phyloP scores from a whole-genome alignment of 2,888 invertebrate species.

The Girardia tigrina region DNA sequence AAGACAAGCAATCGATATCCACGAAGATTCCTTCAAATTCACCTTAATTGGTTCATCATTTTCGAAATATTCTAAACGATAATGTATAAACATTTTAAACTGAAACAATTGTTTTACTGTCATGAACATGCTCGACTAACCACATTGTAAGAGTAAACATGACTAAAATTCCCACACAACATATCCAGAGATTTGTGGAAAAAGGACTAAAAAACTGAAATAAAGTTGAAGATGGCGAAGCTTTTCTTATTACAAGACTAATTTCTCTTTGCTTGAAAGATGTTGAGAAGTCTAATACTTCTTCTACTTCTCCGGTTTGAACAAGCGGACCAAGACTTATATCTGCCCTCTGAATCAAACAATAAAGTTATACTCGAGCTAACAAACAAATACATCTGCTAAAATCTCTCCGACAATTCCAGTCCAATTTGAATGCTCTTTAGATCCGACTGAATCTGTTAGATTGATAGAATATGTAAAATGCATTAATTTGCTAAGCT shows the following conservation, averaged over 20 bases:
- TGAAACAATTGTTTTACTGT: neutral
- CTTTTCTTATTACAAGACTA: conserved; percentile 43
- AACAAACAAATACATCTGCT: neutral
- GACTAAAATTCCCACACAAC: conserved; percentile 12
- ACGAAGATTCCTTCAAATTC: conserved; percentile 45
- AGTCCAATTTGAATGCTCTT: neutral
- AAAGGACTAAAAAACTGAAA: conserved; percentile 49
- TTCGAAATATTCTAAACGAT: neutral
- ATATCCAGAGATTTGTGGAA: conserved; percentile 38
- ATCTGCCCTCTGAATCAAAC: conserved; percentile 44
- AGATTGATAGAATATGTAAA: neutral
- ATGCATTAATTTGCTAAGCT: neutral
- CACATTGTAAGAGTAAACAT: conserved; percentile 17
- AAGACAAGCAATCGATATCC: conserved; percentile 47
- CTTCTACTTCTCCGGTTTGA: conserved; percentile 44
- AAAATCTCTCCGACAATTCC: conserved; percentile 10
- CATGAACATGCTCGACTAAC: conserved; percentile 21
- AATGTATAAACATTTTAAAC: too few relatives aligned
- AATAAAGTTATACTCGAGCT: neutral
- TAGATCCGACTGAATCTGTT: neutral
- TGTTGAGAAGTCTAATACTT: conserved; percentile 47
- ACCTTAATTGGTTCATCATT: conserved; percentile 29
- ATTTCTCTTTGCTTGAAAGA: conserved; percentile 48
- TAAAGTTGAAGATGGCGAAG: conserved; percentile 41
- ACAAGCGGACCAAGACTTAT: conserved; percentile 46